Evolutionary conservation across 2,113 vertebrate species (phyloP).

Genomic region (Takifugu bimaculatus): DNA sequence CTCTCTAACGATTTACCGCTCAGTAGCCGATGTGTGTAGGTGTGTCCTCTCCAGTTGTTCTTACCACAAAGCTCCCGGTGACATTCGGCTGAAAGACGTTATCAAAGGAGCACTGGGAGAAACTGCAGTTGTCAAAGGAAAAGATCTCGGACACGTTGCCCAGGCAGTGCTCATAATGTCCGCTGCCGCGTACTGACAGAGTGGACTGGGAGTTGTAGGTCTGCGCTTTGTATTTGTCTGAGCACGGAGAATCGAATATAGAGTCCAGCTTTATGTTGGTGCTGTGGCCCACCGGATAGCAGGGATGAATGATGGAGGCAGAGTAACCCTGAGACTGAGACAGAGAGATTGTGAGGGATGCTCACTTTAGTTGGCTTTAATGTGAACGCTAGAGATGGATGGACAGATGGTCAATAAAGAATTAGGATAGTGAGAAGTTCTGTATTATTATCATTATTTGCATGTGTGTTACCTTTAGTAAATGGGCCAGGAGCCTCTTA

Average conservation of each 20-base stretch:
- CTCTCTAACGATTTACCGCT: no score
- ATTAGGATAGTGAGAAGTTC: no score
- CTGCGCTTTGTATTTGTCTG: constrained; percentile 49
- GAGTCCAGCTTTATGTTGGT: constrained; percentile 24
- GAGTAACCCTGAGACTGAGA: constrained; percentile 60
- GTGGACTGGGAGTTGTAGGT: constrained; percentile 20
- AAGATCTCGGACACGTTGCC: constrained; percentile 68
- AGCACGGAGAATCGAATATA: constrained; percentile 72
- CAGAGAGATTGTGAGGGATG: background rate
- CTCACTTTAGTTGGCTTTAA: background rate
- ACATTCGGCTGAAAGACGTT: constrained; percentile 73
- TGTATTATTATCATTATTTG: background rate
- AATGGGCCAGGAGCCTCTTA: constrained; percentile 76
- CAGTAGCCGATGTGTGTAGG: background rate
- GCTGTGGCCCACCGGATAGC: constrained; percentile 61
- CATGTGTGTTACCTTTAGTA: constrained; percentile 73
- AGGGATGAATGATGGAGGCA: constrained; percentile 60
- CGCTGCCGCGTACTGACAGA: constrained; percentile 59
- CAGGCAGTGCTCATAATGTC: constrained; percentile 67
- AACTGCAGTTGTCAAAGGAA: constrained; percentile 63
- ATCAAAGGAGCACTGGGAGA: constrained; percentile 75
- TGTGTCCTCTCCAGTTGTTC: background rate
- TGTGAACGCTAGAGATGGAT: background rate
- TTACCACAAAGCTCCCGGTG: constrained; percentile 70
- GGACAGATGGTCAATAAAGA: no score